phyloP scores from a whole-genome alignment of 1,140 invertebrate genomes.

The Pseudomyrmex gracilis region DNA sequence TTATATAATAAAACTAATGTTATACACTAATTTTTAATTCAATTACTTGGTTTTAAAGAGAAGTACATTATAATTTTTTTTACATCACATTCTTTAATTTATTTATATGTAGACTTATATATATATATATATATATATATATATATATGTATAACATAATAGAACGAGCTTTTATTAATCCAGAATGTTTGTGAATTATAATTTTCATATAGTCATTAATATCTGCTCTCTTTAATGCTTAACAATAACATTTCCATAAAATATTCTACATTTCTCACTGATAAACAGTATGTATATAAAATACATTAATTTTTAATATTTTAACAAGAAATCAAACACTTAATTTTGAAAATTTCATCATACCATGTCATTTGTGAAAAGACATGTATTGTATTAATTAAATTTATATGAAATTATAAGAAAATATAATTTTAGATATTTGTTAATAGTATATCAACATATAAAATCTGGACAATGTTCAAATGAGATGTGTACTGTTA shows the following conservation, averaged over 20 bases:
- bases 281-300: constrained; percentile 13
- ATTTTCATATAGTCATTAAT: constrained; percentile 31
- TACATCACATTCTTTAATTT: not conserved
- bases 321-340: no score
- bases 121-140: no score
- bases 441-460: constrained; percentile 25
- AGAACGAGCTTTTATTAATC: constrained; percentile 51
- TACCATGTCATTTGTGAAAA: not conserved
- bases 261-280: constrained; percentile 3
- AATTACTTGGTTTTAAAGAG: constrained; percentile 21
- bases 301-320: not conserved
- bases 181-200: constrained; percentile 6
- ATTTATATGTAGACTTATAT: constrained; percentile 33
- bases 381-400: not conserved
- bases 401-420: not conserved
- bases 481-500: constrained; percentile 20
- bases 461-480: constrained; percentile 35
- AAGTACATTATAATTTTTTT: not conserved
- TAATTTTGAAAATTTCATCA: not conserved
- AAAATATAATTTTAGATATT: not conserved
- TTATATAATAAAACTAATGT: constrained; percentile 25
- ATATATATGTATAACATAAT: constrained; percentile 28
- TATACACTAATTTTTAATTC: constrained; percentile 44
- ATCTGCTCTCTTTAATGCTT: constrained; percentile 24
- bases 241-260: constrained; percentile 28